Percentiles rank a stretch among this genome's conserved stretches.
phyloP scores from a whole-genome alignment of 2,113 vertebrate species.

The Saimiri boliviensis region DNA sequence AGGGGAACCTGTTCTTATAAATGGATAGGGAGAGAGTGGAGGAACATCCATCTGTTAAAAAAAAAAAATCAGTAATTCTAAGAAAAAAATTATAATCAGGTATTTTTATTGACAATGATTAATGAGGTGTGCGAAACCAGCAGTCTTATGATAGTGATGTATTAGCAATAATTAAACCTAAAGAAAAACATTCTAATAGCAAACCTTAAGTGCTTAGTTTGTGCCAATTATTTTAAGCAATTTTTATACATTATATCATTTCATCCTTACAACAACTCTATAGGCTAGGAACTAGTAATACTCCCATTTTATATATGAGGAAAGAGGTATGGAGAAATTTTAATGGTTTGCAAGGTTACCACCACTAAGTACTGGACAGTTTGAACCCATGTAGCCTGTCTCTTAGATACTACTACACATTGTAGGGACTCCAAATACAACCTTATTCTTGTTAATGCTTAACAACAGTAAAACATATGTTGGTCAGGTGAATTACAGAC shows the following conservation, averaged over 20 bases:
- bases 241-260: neutral
- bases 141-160: neutral
- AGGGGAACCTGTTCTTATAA: slow-evolving; percentile 88
- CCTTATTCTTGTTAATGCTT: neutral
- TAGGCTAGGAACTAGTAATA: neutral
- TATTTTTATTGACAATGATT: neutral
- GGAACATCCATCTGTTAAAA: slow-evolving; percentile 86
- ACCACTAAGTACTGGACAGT: neutral
- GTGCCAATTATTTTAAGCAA: neutral
- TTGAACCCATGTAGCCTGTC: neutral
- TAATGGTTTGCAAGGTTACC: neutral
- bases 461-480: neutral
- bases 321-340: neutral
- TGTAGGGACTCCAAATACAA: neutral
- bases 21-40: slow-evolving; percentile 92
- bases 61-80: neutral
- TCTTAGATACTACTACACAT: neutral
- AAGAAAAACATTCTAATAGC: neutral
- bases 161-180: neutral
- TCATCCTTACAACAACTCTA: neutral
- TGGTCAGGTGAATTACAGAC: neutral
- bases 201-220: neutral
- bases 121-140: neutral
- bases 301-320: neutral
- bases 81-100: neutral